A percentile compares a stretch with the other conserved stretches of the same genome.
phyloP scores from a whole-genome alignment of 2,888 invertebrate genomes.

The Tinea semifulvella region DNA sequence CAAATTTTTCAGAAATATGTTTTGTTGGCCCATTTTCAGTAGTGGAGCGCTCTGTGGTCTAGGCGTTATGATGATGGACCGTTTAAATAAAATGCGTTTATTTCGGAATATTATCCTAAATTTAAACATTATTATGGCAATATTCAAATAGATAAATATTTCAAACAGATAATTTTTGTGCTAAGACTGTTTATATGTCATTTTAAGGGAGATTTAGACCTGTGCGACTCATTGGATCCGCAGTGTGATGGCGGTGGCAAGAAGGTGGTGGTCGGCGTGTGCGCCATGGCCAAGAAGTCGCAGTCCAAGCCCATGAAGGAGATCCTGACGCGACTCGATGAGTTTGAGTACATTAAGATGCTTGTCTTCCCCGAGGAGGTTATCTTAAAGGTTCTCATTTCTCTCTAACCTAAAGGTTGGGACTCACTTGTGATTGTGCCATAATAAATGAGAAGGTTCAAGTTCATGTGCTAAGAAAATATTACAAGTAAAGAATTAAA shows the following conservation, averaged over 20 bases:
- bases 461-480: too few relatives aligned
- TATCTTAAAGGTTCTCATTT: constrained; percentile 83
- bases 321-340: constrained; percentile 93
- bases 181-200: too few relatives aligned
- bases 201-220: constrained; percentile 85
- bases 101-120: too few relatives aligned
- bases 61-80: too few relatives aligned
- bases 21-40: too few relatives aligned
- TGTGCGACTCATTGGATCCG: constrained; percentile 72
- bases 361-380: constrained; percentile 95
- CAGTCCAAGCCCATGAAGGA: constrained; percentile 99
- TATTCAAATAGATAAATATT: too few relatives aligned
- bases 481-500: too few relatives aligned
- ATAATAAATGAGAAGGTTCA: background rate
- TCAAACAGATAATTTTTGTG: too few relatives aligned
- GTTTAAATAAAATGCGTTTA: too few relatives aligned
- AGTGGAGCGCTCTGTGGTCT: too few relatives aligned
- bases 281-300: constrained; percentile 99
- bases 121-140: too few relatives aligned
- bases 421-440: constrained; percentile 42
- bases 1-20: too few relatives aligned
- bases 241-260: constrained; percentile 75
- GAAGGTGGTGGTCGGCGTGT: constrained; percentile 96
- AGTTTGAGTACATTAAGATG: constrained; percentile 96
- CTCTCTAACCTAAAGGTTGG: constrained; percentile 55